Evolutionary conservation across 2,797 vertebrate genomes (phyloP), one percentile per base, ranked within the genome.

Genomic region (Epinephelus awoara): DNA sequence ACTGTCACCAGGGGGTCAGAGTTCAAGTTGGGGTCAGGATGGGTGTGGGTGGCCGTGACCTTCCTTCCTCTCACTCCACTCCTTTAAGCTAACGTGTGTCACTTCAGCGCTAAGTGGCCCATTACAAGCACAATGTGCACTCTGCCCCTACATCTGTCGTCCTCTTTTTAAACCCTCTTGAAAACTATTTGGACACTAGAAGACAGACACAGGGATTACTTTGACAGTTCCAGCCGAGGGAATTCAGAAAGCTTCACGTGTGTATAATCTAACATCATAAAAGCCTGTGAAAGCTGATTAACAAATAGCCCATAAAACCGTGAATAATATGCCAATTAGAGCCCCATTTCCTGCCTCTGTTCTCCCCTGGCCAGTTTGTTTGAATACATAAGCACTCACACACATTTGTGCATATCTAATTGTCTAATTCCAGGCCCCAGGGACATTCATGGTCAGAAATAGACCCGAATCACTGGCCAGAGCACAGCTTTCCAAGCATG

Each of bases 71-170:
- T 90, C 92, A 83, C 88, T 88, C 79, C 72, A 79, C 91, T 71
- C 73, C 82, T 90, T 80, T 77, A 76, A 83, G 62, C 75, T 78
- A 88, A 89, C 75, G 82, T 51, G 81, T 88, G 87, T 90, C 90
- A 89, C 81, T 90, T 92, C 75, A 88, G 78, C 52, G 72, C 80
- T 94, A 94, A 94, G 93, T 93, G 90, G 88, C 78, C 85, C 89
- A 91, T 94, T 93, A 93, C 78, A 62, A 80, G 73, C 86, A 86
- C 84, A 75, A 67, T 58, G 75, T 77, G 80, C 80, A 82, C 89
- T 89, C 80, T 68, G 83, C 87, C 79, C 65, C 27, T 67, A 68
- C 81, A 77, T 91, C 90, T 89, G 87, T 89, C 83, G 70, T 79
- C 88, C 68, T 79, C 84, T 78, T 69, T 81, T 78, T 67, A 89